Base-by-base conservation (phyloP, 2,797 vertebrate genomes). In the Austrolebias charrua region DNA sequence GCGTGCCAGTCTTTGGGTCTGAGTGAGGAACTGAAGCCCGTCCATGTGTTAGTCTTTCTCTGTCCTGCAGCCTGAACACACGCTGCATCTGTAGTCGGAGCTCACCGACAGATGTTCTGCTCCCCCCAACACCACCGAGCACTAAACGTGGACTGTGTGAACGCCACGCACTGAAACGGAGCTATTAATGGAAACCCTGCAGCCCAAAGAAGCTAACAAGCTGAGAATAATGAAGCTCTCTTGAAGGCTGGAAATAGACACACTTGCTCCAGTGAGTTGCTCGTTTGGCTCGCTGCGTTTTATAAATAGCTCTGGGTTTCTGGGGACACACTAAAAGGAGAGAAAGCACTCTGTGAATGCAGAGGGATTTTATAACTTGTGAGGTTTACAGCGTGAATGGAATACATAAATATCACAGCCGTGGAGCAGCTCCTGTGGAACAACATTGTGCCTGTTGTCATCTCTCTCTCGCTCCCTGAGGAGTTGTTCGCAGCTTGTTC, bases 301-400 rank as follows among this genome's bases (percentile, higher is more conserved):
- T 89, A 90, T 85, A 91, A 89, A 92, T 92, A 91, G 85, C 52
- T 8, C 58, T 52, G 69, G 78, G 84, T 86, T 83, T 88, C 79
- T 85, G 79, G 89, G 85, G 81, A 87, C 72, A 55, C 63, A 53
- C 62, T 79, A 45, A 40, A 63, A 35, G 64, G 40, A 60, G 63
- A 69, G 68, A 45, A 51, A 71, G 66, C 16, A 38, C 75, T 63
- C 60, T 55, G 72, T 71, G 62, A 75, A 76, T 68, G 74, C 71
- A 44, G 63, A 57, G 78, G 58, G 40, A 74, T 86, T 86, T 83
- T 81, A 79, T 82, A 77, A 89, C 88, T 83, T 28, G 48, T 50
- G 53, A 62, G 73, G 63, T 84, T 81, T 63, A 75, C 78, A 66
- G 81, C 63, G 55, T 87, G 71, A 89, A 90, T 81, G 79, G 66